Evolutionary conservation across 2,888 invertebrate genomes (phyloP).

Genomic region (Eupelmus urozonus): DNA sequence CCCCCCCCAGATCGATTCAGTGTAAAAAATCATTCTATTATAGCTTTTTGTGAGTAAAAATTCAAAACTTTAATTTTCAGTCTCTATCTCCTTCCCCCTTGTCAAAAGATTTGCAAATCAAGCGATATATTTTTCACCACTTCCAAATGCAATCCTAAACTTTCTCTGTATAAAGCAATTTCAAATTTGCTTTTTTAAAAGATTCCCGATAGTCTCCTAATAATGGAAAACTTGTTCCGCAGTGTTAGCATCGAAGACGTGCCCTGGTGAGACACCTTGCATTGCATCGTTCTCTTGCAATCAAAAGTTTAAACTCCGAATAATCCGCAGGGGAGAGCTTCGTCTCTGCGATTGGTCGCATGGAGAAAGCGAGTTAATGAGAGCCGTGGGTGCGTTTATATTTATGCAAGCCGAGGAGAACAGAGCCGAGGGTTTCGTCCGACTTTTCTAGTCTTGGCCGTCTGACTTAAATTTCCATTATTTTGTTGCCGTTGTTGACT

Average conservation of each 20-base stretch:
- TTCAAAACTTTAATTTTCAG: too few species aligned
- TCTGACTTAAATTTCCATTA: neutral
- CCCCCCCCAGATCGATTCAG: too few species aligned
- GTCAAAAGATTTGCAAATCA: too few species aligned
- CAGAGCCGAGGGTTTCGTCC: neutral
- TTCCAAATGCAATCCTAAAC: too few species aligned
- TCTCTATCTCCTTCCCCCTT: too few species aligned
- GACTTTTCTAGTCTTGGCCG: neutral
- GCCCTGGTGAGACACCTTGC: neutral
- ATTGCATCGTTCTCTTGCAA: slow-evolving; percentile 13
- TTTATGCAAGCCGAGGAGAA: slow-evolving; percentile 57
- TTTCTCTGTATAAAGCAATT: slow-evolving; percentile 26
- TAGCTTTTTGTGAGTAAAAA: too few species aligned
- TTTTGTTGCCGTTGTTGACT: neutral
- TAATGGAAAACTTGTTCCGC: slow-evolving; percentile 27
- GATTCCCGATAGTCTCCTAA: neutral
- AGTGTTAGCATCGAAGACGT: slow-evolving; percentile 30
- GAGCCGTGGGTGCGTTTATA: slow-evolving; percentile 73
- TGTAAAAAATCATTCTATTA: too few species aligned
- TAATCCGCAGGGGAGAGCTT: slow-evolving; percentile 48
- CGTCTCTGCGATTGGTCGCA: neutral
- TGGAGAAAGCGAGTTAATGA: slow-evolving; percentile 68
- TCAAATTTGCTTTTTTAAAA: slow-evolving; percentile 8
- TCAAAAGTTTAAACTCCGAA: slow-evolving; percentile 52
- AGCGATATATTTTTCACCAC: too few species aligned